A percentile compares a stretch with the other conserved stretches of the same genome.
Evolutionary conservation across 92 coral and sea anemone species (phyloP).

Genomic region (Phenganax stokvisi): DNA sequence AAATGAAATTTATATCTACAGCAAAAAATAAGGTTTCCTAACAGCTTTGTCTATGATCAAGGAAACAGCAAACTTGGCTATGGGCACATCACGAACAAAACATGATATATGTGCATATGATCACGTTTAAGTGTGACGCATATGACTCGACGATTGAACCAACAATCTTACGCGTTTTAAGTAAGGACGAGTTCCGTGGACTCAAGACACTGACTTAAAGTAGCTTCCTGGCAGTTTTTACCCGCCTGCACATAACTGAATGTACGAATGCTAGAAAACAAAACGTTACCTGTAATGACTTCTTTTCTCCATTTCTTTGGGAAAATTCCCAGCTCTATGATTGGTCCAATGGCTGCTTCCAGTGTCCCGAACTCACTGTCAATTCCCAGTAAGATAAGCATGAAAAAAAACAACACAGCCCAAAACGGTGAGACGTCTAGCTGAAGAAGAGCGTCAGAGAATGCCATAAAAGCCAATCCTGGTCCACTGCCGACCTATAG

Average conservation of each 20-base stretch:
- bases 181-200: no score
- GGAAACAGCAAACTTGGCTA: neutral
- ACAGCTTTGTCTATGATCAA: no score
- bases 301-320: slow-evolving; percentile 83
- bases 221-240: no score
- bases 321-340: slow-evolving; percentile 79
- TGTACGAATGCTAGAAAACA: neutral
- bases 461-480: slow-evolving; percentile 98
- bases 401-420: slow-evolving; percentile 95
- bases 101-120: no score
- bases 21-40: neutral
- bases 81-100: no score
- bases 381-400: slow-evolving; percentile 95
- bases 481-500: slow-evolving; percentile 98
- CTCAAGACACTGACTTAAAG: no score
- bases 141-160: no score
- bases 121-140: no score
- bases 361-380: slow-evolving; percentile 70
- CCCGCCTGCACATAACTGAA: no score
- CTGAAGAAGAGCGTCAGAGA: slow-evolving; percentile 97
- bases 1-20: neutral
- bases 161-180: no score
- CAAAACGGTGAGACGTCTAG: slow-evolving; percentile 95
- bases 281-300: slow-evolving; percentile 39
- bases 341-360: slow-evolving; percentile 88